Evolutionary conservation across 2,888 invertebrate genomes (phyloP).

Genomic region (Parascotia fuliginaria): DNA sequence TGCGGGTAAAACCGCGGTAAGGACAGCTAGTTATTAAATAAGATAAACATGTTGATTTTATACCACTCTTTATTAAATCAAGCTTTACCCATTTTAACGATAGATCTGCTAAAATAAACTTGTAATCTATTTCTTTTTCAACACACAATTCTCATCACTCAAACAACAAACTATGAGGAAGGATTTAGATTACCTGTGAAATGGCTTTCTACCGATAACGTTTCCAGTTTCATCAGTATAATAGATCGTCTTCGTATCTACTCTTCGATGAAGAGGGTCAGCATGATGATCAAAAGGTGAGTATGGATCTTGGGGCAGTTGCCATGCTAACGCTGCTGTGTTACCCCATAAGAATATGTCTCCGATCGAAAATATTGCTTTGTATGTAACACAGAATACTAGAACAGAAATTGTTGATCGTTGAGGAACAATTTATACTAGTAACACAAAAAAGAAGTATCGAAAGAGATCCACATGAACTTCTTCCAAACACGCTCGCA

Average conservation of each 20-base stretch:
- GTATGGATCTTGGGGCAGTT: conserved; percentile 88
- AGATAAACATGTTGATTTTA: no score
- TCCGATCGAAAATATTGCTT: conserved; percentile 79
- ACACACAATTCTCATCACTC: background rate
- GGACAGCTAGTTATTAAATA: no score
- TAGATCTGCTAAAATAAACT: no score
- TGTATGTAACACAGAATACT: conserved; percentile 88
- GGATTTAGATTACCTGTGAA: conserved; percentile 64
- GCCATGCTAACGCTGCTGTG: conserved; percentile 92
- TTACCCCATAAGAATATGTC: conserved; percentile 88
- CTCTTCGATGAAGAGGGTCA: conserved; percentile 76
- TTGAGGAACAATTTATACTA: no score
- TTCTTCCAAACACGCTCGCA: no score
- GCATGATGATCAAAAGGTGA: conserved; percentile 76
- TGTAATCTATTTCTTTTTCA: no score
- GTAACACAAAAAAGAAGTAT: no score
- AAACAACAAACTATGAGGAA: background rate
- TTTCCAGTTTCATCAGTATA: conserved; percentile 70
- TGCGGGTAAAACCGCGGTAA: no score
- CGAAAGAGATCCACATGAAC: no score
- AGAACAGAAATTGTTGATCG: conserved; percentile 33
- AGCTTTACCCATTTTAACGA: no score
- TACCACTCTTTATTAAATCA: no score
- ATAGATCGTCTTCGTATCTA: conserved; percentile 69
- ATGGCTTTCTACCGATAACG: conserved; percentile 65